phyloP scores from a whole-genome alignment of 1,140 invertebrate genomes.

The Oncopeltus fasciatus region DNA sequence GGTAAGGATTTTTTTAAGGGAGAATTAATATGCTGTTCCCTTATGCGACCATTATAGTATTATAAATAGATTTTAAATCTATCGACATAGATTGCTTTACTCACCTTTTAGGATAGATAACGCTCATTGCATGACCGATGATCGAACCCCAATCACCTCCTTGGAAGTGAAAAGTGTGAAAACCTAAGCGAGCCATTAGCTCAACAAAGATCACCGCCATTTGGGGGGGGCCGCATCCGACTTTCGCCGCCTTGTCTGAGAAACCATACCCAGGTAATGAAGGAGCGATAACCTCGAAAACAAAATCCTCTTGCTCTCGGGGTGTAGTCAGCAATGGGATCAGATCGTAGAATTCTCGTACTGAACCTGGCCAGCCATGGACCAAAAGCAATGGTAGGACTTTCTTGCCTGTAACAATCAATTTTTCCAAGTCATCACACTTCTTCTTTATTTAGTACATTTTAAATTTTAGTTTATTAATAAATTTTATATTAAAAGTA shows the following conservation, averaged over 20 bases:
- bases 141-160: neutral
- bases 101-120: conserved; percentile 48
- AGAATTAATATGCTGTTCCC: no score
- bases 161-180: neutral
- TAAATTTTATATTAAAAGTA: no score
- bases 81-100: no score
- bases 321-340: conserved; percentile 51
- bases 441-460: no score
- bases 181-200: conserved; percentile 45
- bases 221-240: conserved; percentile 45
- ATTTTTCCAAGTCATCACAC: no score
- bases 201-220: conserved; percentile 60
- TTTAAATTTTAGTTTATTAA: no score
- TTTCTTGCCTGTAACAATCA: conserved; percentile 32
- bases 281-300: conserved; percentile 64
- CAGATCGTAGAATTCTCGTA: no score
- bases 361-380: conserved; percentile 83
- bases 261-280: conserved; percentile 75
- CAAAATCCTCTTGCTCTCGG: conserved; percentile 41
- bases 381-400: conserved; percentile 46
- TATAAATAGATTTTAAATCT: no score
- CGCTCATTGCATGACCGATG: conserved; percentile 34
- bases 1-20: no score
- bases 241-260: conserved; percentile 47
- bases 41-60: no score